These are phyloP conservation scores for Charaxes varanes DNA, from an alignment of 1,140 invertebrate genomes.

Conservation along the genomic window DNA sequence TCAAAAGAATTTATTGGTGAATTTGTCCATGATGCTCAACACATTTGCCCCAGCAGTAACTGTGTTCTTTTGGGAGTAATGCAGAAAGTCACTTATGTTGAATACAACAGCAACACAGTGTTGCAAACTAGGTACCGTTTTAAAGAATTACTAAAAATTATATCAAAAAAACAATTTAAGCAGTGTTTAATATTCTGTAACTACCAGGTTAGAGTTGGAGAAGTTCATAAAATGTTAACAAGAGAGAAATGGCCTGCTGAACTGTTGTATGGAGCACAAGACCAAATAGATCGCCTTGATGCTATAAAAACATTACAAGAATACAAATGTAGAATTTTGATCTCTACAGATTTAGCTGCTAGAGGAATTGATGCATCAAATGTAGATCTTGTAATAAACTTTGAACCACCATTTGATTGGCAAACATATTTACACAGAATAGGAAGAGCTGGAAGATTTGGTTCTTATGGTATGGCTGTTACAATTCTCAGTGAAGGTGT, in stretches of 20 bases:
- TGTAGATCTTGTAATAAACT: slow-evolving; percentile 95
- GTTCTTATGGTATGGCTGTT: slow-evolving; percentile 83
- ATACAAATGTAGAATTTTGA: slow-evolving; percentile 87
- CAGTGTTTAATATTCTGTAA: slow-evolving; percentile 95
- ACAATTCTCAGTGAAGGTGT: slow-evolving; percentile 77
- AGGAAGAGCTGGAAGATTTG: slow-evolving; percentile 94
- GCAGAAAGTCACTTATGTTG: slow-evolving; percentile 81
- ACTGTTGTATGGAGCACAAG: slow-evolving; percentile 84
- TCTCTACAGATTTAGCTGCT: slow-evolving; percentile 93
- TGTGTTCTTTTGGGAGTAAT: slow-evolving; percentile 83
- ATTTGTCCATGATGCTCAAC: slow-evolving; percentile 88
- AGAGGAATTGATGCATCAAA: slow-evolving; percentile 93
- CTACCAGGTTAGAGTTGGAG: slow-evolving; percentile 85
- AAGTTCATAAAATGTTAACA: slow-evolving; percentile 81
- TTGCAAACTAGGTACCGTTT: slow-evolving; percentile 82
- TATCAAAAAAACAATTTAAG: slow-evolving; percentile 84
- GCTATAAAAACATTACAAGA: slow-evolving; percentile 85
- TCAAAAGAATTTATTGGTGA: slow-evolving; percentile 82
- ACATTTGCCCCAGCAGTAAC: slow-evolving; percentile 79
- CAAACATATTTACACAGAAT: slow-evolving; percentile 97
- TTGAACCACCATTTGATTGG: slow-evolving; percentile 88
- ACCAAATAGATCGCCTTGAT: slow-evolving; percentile 84
- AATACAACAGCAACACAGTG: slow-evolving; percentile 76
- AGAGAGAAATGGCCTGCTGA: slow-evolving; percentile 81
- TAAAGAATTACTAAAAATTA: slow-evolving; percentile 80